Base-by-base conservation (phyloP, 2,888 invertebrate genomes). In the Eledone cirrhosa region DNA sequence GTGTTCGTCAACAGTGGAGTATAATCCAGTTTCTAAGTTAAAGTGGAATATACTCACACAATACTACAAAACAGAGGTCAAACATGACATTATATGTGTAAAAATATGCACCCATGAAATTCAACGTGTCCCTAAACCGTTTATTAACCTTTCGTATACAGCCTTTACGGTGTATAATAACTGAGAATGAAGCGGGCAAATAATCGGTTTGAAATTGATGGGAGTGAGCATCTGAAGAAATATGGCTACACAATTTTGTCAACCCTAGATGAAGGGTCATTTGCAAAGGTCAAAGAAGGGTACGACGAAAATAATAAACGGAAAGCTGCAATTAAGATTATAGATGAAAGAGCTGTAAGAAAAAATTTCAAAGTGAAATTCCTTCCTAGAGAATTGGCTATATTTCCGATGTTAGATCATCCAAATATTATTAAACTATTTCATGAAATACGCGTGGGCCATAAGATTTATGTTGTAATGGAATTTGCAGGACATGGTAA, bases 401-500 rank as follows among this genome's bases (percentile, higher is more conserved):
- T 72, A 2, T 22, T 72, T 13, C 41, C 72, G 0, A 2, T n/a
- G 16, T 19, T 72, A 19, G 11, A 13, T 24, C 72, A 72, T 5
- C 72, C 33, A 0, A 72, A 72, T 33, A 72, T 72, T 31, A 41
- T 72, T 22, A n/a, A 72, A 22, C 31, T 72, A 8, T 72, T 41
- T n/a, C 33, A 72, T 22, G 41, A 41, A 31, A 33, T 72, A 5
- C 72, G 41, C 22, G 41, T 72, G 13, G 33, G 33, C 13, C 13
- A 22, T n/a, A 72, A 33, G 11, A 41, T 72, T 22, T 72, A 72
- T n/a, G 41, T 72, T 5, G 72, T 72, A 13, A 72, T 72, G 72
- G 72, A 72, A 33, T 72, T 41, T 11, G 72, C 72, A 22, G 72
- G 72, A n/a, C 31, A 72, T n/a, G 72, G 41, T n/a, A 72, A 72